phyloP scores from a whole-genome alignment of 1,140 invertebrate genomes.

The Pseudachorutes palmiensis region DNA sequence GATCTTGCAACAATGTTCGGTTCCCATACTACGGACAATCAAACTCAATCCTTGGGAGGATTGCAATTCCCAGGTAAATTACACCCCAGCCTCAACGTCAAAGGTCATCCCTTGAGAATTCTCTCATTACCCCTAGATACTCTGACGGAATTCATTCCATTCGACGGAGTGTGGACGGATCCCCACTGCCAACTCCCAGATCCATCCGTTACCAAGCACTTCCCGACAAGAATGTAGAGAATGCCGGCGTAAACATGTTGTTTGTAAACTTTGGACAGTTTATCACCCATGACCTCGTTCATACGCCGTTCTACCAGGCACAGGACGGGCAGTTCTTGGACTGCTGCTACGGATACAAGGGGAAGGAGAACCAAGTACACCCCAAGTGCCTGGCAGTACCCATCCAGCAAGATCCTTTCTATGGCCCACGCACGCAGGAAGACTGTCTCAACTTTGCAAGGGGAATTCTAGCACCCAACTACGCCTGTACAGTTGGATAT shows the following conservation, averaged over 20 bases:
- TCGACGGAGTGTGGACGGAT: not conserved
- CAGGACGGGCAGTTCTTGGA: slow-evolving; percentile 40
- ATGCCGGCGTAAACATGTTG: slow-evolving; percentile 28
- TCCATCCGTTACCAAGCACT: slow-evolving; percentile 23
- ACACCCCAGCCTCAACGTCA: not conserved
- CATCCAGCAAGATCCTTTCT: slow-evolving; percentile 45
- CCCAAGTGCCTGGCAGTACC: slow-evolving; percentile 51
- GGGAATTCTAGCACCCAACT: slow-evolving; percentile 40
- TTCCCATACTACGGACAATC: slow-evolving; percentile 48
- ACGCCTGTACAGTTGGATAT: slow-evolving; percentile 43
- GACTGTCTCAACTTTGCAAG: slow-evolving; percentile 44
- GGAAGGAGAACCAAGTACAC: slow-evolving; percentile 39
- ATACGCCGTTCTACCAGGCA: slow-evolving; percentile 37
- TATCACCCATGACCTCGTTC: slow-evolving; percentile 39
- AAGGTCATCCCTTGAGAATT: not conserved
- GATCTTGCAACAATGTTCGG: slow-evolving; percentile 62
- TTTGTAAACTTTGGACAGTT: slow-evolving; percentile 39
- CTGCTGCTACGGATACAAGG: slow-evolving; percentile 39
- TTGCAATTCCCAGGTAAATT: slow-evolving; percentile 40
- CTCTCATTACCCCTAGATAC: slow-evolving; percentile 23
- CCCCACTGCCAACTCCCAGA: slow-evolving; percentile 20
- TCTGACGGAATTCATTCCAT: slow-evolving; percentile 12
- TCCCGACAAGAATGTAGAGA: slow-evolving; percentile 31
- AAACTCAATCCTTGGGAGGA: slow-evolving; percentile 41
- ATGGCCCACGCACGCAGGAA: slow-evolving; percentile 38